phyloP scores from a whole-genome alignment of 2,113 vertebrate species.

The Chunga burmeisteri region DNA sequence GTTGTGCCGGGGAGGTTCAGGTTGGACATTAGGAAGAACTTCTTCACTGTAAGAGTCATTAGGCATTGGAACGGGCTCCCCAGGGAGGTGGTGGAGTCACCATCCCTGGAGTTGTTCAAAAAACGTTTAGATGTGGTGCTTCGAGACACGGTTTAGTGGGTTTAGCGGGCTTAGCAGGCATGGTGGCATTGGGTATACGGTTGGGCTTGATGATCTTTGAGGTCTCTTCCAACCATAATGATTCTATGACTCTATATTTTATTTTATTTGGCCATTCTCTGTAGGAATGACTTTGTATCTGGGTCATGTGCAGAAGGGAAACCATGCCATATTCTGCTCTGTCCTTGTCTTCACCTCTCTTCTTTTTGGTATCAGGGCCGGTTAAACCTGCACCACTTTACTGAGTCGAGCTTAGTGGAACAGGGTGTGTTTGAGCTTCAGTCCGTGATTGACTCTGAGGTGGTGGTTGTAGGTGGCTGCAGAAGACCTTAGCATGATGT shows the following conservation, averaged over 20 bases:
- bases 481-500: not conserved
- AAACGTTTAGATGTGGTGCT: no score
- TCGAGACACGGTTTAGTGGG: no score
- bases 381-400: not conserved
- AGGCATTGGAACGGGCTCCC: no score
- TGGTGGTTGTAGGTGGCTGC: not conserved
- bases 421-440: rapidly evolving
- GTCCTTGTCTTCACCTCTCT: not conserved
- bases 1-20: no score
- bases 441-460: not conserved
- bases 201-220: no score
- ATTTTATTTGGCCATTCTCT: not conserved
- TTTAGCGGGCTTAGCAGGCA: no score
- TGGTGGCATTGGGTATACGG: no score
- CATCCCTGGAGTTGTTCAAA: no score
- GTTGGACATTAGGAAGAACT: no score
- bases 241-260: not conserved
- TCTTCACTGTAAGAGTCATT: no score
- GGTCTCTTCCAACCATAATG: no score
- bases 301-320: not conserved
- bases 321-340: not conserved
- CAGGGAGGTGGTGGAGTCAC: no score
- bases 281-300: not conserved
- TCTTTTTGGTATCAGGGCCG: not conserved
- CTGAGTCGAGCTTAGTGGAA: not conserved